Percentiles rank a stretch among this genome's conserved stretches.
phyloP scores from a whole-genome alignment of 37 sponge, comb jelly and placozoan genomes.

The Agelas oroides region DNA sequence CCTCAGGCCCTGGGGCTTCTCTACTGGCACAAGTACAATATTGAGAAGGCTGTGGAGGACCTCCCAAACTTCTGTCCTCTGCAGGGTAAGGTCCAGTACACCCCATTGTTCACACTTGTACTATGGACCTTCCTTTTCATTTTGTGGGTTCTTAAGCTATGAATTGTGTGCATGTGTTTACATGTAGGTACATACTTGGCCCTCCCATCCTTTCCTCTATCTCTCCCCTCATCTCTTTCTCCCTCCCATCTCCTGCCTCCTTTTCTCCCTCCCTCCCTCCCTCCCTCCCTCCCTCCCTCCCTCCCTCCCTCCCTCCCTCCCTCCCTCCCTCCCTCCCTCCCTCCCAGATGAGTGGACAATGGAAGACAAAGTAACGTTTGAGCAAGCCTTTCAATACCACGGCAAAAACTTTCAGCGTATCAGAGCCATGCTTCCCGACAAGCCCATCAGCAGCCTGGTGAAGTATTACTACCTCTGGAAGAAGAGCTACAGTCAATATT shows the following conservation, averaged over 20 bases:
- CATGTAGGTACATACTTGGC: too few relatives aligned
- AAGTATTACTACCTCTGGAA: slow-evolving; percentile 90
- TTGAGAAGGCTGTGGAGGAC: slow-evolving; percentile 70
- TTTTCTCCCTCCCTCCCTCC: background rate
- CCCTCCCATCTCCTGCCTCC: background rate
- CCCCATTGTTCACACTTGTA: too few relatives aligned
- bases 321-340: background rate
- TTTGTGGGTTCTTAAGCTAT: too few relatives aligned
- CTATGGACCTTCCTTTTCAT: too few relatives aligned
- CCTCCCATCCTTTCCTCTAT: background rate
- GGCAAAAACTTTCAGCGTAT: slow-evolving; percentile 89
- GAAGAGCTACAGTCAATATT: slow-evolving; percentile 62
- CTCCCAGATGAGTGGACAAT: slow-evolving; percentile 78
- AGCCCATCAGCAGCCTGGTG: slow-evolving; percentile 79
- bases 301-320: background rate
- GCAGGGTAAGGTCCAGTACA: slow-evolving; percentile 69
- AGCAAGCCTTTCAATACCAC: slow-evolving; percentile 83
- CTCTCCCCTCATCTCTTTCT: background rate
- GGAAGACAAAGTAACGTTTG: slow-evolving; percentile 89
- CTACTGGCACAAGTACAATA: slow-evolving; percentile 74
- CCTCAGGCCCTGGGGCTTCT: slow-evolving; percentile 86
- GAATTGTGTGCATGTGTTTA: too few relatives aligned
- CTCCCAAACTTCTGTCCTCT: slow-evolving; percentile 80
- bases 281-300: background rate
- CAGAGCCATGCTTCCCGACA: slow-evolving; percentile 82